These are phyloP conservation scores for Probosciger aterrimus DNA, from an alignment of 2,113 vertebrate species.

Conservation along the genomic window DNA sequence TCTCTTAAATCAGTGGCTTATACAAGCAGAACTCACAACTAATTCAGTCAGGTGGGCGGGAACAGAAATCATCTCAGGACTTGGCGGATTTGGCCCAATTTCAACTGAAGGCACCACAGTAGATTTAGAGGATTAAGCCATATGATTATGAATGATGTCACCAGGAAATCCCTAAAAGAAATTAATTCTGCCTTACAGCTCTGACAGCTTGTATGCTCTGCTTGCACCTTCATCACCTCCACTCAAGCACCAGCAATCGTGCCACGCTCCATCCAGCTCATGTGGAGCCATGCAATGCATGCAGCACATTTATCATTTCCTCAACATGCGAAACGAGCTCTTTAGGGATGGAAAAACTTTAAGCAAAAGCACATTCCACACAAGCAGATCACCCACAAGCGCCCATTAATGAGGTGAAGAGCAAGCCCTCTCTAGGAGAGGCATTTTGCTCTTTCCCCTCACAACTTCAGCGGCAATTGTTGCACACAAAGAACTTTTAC, in stretches of 20 bases:
- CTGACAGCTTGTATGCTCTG: background rate
- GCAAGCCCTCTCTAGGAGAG: background rate
- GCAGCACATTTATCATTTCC: background rate
- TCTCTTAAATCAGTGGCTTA: background rate
- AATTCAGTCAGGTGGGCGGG: background rate
- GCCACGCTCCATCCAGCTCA: background rate
- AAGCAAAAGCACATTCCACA: background rate
- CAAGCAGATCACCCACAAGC: background rate
- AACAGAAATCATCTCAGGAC: background rate
- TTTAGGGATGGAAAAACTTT: background rate
- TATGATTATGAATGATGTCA: constrained; percentile 26
- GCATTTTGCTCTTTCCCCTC: constrained; percentile 4
- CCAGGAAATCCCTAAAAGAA: constrained; percentile 47
- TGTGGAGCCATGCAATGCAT: background rate
- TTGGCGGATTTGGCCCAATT: constrained; percentile 5
- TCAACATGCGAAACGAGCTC: accelerated
- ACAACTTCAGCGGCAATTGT: constrained; percentile 44
- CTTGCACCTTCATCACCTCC: background rate
- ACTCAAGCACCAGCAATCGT: background rate
- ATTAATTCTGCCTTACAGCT: constrained; percentile 18
- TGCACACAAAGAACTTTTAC: constrained; percentile 68
- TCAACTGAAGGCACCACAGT: background rate
- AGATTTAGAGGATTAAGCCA: constrained; percentile 37
- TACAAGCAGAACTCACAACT: background rate
- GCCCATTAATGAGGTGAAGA: background rate